These are phyloP conservation scores for Euclidia mi DNA, from an alignment of 2,888 invertebrate species.

Conservation along the genomic window DNA sequence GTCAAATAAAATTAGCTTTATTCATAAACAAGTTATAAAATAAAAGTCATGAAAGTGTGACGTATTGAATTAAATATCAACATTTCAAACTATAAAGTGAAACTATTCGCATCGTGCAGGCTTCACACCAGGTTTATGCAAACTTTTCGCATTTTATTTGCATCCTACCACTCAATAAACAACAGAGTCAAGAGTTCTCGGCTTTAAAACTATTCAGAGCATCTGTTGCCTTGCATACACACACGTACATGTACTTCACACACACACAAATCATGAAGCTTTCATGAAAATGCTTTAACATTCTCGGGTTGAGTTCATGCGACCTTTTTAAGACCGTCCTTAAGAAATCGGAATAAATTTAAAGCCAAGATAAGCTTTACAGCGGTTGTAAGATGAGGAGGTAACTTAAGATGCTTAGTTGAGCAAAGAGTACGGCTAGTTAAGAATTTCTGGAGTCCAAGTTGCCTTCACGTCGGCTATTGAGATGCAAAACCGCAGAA, in stretches of 20 bases:
- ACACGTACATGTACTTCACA: background rate
- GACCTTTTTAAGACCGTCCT: background rate
- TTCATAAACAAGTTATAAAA: too few species aligned
- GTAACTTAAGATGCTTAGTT: slow-evolving; percentile 1
- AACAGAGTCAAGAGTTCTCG: slow-evolving; percentile 7
- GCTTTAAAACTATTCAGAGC: slow-evolving; percentile 13
- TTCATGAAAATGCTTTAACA: background rate
- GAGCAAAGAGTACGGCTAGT: slow-evolving; percentile 9
- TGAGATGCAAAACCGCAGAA: slow-evolving; percentile 9
- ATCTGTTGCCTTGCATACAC: slow-evolving; percentile 13
- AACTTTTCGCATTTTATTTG: slow-evolving; percentile 2
- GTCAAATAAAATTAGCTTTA: too few species aligned
- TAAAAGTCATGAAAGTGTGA: too few species aligned
- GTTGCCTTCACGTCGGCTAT: slow-evolving; percentile 1
- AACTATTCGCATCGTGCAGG: background rate
- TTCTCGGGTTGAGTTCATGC: background rate
- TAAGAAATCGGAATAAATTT: background rate
- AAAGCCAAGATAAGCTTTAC: background rate
- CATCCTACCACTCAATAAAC: slow-evolving; percentile 8
- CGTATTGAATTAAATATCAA: too few species aligned
- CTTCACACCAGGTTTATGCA: slow-evolving; percentile 6
- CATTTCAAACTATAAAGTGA: background rate
- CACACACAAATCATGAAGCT: background rate
- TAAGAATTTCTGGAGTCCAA: background rate
- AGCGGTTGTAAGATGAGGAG: background rate